These are phyloP conservation scores for Trematocara marginatum DNA, from an alignment of 2,113 vertebrate species.

Conservation along the genomic window DNA sequence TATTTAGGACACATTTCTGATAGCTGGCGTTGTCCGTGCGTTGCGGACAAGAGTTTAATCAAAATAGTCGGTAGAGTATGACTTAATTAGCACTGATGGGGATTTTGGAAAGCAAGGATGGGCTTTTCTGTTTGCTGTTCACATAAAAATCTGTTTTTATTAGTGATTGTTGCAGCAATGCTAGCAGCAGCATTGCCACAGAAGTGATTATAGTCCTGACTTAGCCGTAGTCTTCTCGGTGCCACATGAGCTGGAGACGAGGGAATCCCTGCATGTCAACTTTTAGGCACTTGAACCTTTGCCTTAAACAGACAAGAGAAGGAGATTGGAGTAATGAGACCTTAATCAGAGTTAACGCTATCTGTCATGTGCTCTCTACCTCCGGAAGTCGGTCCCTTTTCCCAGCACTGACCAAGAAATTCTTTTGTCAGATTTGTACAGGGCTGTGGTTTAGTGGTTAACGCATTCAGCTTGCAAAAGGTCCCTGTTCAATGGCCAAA, in stretches of 20 bases:
- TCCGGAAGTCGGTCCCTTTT: not conserved
- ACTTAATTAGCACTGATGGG: not conserved
- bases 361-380: not conserved
- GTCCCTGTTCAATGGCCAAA: not conserved
- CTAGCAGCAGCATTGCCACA: not conserved
- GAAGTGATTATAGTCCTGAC: not conserved
- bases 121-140: not conserved
- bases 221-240: not conserved
- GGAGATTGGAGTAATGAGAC: not conserved
- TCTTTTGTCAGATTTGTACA: not conserved
- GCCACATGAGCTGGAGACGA: not conserved
- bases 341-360: not conserved
- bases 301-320: not conserved
- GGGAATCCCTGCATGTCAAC: not conserved
- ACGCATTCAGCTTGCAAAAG: not conserved
- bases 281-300: not conserved
- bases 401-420: accelerated
- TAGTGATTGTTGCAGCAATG: not conserved
- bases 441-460: not conserved
- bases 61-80: not conserved
- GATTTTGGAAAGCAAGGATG: not conserved
- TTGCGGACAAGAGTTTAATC: not conserved
- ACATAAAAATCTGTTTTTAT: not conserved
- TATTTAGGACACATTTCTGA: not conserved
- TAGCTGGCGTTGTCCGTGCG: not conserved